A percentile compares a stretch with the other conserved stretches of the same genome.
Evolutionary conservation across 1,140 invertebrate genomes (phyloP).

Genomic region (Lamellibrachia luymesi): DNA sequence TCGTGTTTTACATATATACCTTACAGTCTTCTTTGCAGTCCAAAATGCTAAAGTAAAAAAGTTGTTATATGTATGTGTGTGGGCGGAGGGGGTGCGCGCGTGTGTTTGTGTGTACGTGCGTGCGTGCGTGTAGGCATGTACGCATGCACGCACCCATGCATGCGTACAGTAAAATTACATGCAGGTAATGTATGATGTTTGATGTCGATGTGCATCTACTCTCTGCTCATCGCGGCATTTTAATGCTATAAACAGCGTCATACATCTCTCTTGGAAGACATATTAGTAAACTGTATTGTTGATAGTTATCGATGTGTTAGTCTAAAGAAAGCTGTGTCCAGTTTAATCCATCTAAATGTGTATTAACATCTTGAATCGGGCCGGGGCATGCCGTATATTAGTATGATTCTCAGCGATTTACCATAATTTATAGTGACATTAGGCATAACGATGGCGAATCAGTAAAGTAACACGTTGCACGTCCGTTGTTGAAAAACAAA

Average conservation of each 20-base stretch:
- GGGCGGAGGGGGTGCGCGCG: no score
- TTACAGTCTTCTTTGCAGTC: no score
- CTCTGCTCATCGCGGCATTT: no score
- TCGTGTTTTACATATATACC: no score
- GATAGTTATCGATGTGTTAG: background rate
- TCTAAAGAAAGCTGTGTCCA: background rate
- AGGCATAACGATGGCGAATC: background rate
- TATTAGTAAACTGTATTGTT: background rate
- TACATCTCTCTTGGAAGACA: background rate
- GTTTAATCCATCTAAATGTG: background rate
- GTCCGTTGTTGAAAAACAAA: background rate
- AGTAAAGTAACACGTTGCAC: background rate
- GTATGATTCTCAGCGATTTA: background rate
- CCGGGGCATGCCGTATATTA: background rate
- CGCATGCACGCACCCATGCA: no score
- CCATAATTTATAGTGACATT: background rate
- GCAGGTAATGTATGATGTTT: no score
- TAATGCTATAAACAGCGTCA: background rate
- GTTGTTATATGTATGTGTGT: no score
- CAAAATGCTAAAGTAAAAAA: no score
- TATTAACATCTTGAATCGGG: background rate
- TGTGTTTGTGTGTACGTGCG: no score
- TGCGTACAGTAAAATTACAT: no score
- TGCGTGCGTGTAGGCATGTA: no score
- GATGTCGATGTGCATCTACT: no score